Base-by-base conservation (phyloP, 2,797 vertebrate species). In the Epinephelus malabaricus region DNA sequence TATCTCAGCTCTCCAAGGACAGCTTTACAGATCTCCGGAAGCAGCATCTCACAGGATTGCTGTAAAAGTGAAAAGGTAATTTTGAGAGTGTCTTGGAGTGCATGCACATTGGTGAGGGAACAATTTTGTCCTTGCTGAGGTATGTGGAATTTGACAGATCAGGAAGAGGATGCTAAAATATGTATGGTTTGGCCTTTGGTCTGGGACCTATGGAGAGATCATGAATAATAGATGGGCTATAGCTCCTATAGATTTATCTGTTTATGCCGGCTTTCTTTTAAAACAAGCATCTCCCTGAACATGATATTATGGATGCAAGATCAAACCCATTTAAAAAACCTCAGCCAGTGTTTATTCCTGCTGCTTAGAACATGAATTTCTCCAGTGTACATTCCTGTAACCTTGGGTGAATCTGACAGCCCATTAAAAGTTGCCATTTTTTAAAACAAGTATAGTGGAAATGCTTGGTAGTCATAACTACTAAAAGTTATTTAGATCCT, bases 121-220 rank as follows among this genome's bases (percentile, higher is more conserved):
- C 54, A 27, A 25, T 54, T 64, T 25, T 47, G 38, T 65, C 51
- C 40, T 15, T 51, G 46, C 55, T 63, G 59, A 61, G 43, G 56
- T 56, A 58, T 23, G 15, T 30, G 14, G 54, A 74, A 27, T 59
- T 74, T 64, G 75, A 58, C 50, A 56, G 58, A 72, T 76, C 21
- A 80, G 69, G 69, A 79, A 70, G 47, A 73, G 69, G 73, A 83
- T 84, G 66, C 54, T 92, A 63, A 92, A 92, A 91, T 87, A 89
- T 92, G 85, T 50, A 89, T 88, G 84, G 27, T 79, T 50, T 63
- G 54, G 47, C 73, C 67, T 88, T 85, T 83, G 78, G 83, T 86
- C 76, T 67, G 69, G 69, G 75, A 71, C 58, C 73, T 81, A 88
- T 74, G 69, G 73, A 79, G 74, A 83, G 34, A 1, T 4, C 62